phyloP scores from a whole-genome alignment of 2,113 vertebrate species.

The Bettongia penicillata region DNA sequence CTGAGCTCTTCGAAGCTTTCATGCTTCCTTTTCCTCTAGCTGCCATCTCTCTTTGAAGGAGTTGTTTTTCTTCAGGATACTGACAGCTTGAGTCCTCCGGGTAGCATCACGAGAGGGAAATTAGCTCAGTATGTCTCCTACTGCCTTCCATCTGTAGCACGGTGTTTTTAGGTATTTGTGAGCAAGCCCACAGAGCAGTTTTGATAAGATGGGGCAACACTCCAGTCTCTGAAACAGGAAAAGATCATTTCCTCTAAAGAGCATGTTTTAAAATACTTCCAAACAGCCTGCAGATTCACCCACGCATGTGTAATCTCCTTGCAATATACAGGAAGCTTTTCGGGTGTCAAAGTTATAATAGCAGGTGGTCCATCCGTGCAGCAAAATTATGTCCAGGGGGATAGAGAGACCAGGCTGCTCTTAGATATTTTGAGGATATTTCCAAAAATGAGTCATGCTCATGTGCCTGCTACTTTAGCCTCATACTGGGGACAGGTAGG shows the following conservation, averaged over 20 bases:
- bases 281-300: slow-evolving; percentile 43
- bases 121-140: slow-evolving; percentile 73
- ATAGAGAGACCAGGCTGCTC: slow-evolving; percentile 61
- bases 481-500: slow-evolving; percentile 60
- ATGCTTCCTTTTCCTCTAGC: slow-evolving; percentile 63
- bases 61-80: slow-evolving; percentile 52
- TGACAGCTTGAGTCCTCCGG: slow-evolving; percentile 78
- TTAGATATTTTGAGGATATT: slow-evolving; percentile 64
- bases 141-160: slow-evolving; percentile 78
- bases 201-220: slow-evolving; percentile 47
- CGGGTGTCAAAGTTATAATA: slow-evolving; percentile 72
- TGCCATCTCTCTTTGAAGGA: slow-evolving; percentile 18
- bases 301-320: slow-evolving; percentile 68
- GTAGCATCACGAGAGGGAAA: slow-evolving; percentile 75
- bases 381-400: slow-evolving; percentile 65
- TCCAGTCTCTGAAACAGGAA: slow-evolving; percentile 50
- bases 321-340: slow-evolving; percentile 67
- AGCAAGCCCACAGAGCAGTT: slow-evolving; percentile 57
- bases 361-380: slow-evolving; percentile 76
- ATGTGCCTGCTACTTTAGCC: slow-evolving; percentile 61
- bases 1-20: slow-evolving; percentile 41
- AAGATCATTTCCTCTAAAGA: slow-evolving; percentile 71
- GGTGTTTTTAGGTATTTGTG: slow-evolving; percentile 48
- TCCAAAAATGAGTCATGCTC: slow-evolving; percentile 50
- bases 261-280: slow-evolving; percentile 68